Base-by-base conservation (phyloP, 2,113 vertebrate species). In the Chamaea fasciata region DNA sequence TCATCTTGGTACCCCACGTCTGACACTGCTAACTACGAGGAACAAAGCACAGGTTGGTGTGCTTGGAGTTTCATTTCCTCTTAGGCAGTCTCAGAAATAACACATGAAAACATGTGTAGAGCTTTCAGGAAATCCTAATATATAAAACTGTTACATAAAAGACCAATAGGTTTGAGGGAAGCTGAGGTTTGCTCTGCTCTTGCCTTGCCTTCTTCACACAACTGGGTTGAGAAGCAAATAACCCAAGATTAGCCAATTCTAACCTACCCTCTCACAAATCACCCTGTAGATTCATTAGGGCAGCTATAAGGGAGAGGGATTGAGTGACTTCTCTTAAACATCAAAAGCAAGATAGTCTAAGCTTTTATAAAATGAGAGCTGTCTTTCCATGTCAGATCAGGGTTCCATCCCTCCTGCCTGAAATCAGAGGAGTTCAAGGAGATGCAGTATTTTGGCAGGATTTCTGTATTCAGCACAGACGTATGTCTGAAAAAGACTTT, bases 41-140 rank as follows among this genome's bases (percentile, higher is more conserved):
- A 59, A 22, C 15, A 62, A 77, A 89, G 20, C 65, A 39, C 13
- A 74, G 60, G 57, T 37, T 27, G 11, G 7, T 21, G 74, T 62
- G 10, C 64, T 69, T 56, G 24, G 59, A 57, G 18, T 28, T 67
- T 21, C 30, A 39, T 42, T 75, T 70, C 55, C 19, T 75, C 56
- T 75, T 42, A 39, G 46, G 41, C 2, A 2, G 12, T 31, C 20
- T 73, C 57, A 88, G 83, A 85, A 65, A 78, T n/a, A 62, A 53
- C 14, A 78, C 23, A n/a, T 19, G 8, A 81, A 82, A 88, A 57
- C 0, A 0, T n/a, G 12, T 56, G 13, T 5, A 50, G 53, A n/a
- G 15, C 15, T 77, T 81, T 90, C 49, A 77, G 73, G 55, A 87
- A 46, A 64, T 28, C 3, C 4, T 73, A 9, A 22, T 35, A 7